Evolutionary conservation across 1,140 invertebrate genomes (phyloP).

Genomic region (Anastrepha obliqua): DNA sequence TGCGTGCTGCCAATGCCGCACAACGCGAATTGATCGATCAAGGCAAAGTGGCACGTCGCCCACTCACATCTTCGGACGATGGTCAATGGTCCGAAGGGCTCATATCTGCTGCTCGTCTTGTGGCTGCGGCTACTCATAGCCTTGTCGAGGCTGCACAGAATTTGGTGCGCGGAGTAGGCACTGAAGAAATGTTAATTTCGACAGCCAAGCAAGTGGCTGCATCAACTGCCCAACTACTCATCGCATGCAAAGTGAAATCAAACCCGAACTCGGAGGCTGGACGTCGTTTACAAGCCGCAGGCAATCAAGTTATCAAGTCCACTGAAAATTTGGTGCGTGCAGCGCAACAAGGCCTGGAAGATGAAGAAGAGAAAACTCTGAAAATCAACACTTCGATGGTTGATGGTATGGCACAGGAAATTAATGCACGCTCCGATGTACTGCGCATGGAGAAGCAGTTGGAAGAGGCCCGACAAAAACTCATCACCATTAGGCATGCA

Average conservation of each 20-base stretch:
- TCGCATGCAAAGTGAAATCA: conserved; percentile 98
- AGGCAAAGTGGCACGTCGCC: conserved; percentile 87
- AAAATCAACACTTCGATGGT: conserved; percentile 94
- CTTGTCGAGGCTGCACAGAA: conserved; percentile 98
- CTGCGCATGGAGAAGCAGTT: conserved; percentile 94
- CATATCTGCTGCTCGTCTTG: conserved; percentile 94
- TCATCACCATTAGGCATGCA: conserved; percentile 89
- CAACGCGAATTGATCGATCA: conserved; percentile 94
- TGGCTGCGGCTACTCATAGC: conserved; percentile 97
- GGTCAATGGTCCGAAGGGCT: conserved; percentile 99
- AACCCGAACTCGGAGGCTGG: conserved; percentile 96
- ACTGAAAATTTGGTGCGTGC: conserved; percentile 97
- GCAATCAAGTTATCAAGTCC: conserved; percentile 97
- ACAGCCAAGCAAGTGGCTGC: conserved; percentile 98
- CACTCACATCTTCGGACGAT: conserved; percentile 91
- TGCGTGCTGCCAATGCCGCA: conserved; percentile 96
- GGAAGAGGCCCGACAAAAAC: conserved; percentile 90
- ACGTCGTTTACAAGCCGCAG: conserved; percentile 93
- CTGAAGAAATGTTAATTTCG: conserved; percentile 97
- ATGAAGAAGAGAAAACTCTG: conserved; percentile 92
- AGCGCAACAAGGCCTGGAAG: conserved; percentile 93
- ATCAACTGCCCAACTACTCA: conserved; percentile 96
- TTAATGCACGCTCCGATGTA: conserved; percentile 90
- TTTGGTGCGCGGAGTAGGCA: conserved; percentile 94
- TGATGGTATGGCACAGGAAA: conserved; percentile 94